Evolutionary conservation across 2,113 vertebrate species (phyloP).

Genomic region (Oostethus manadensis): DNA sequence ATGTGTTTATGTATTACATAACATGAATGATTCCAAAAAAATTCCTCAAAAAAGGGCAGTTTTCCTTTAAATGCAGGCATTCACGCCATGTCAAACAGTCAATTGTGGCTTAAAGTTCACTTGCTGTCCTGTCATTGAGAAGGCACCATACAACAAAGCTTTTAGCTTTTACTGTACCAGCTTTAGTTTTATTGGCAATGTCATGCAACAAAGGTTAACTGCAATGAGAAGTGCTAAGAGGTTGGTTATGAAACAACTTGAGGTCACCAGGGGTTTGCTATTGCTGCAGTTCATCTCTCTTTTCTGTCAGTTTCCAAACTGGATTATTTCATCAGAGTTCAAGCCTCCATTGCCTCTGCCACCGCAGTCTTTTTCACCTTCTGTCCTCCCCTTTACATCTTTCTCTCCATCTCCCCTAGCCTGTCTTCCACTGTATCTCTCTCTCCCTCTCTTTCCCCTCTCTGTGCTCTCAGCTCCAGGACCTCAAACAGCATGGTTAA

Average conservation of each 20-base stretch:
- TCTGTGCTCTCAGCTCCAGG: conserved; percentile 62
- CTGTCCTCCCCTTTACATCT: conserved; percentile 56
- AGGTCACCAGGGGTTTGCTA: conserved; percentile 46
- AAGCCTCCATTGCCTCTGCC: conserved; percentile 67
- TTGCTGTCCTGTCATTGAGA: background rate
- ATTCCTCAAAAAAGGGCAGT: too few species aligned
- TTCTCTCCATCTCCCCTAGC: conserved; percentile 35
- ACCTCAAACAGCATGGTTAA: conserved; percentile 80
- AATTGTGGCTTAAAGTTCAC: background rate
- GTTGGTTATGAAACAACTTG: conserved; percentile 55
- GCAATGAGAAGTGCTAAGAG: conserved; percentile 33
- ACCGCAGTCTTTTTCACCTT: conserved; percentile 64
- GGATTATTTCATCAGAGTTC: conserved; percentile 70
- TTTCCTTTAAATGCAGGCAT: too few species aligned
- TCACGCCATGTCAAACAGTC: too few species aligned
- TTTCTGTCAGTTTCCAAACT: conserved; percentile 58
- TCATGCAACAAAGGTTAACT: conserved; percentile 25
- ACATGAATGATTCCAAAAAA: too few species aligned
- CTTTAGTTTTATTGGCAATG: conserved; percentile 10
- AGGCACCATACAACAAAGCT: background rate
- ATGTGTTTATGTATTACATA: too few species aligned
- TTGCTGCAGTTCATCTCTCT: conserved; percentile 51
- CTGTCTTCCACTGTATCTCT: conserved; percentile 30
- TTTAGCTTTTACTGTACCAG: background rate
- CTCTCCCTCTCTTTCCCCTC: conserved; percentile 26